Base-by-base conservation (phyloP, 2,888 invertebrate genomes). In the Lottia scabra region DNA sequence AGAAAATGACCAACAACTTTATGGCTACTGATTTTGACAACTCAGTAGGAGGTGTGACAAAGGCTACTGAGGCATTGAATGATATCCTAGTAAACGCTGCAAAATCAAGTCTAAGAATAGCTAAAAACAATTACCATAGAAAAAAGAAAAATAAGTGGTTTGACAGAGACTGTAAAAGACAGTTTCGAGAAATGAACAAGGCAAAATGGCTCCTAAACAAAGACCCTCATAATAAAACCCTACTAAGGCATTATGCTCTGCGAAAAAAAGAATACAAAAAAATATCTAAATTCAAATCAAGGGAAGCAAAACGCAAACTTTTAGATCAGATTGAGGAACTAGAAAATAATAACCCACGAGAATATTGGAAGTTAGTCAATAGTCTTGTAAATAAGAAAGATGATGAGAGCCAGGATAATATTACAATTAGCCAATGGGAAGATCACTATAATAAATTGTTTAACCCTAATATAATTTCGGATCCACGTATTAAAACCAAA, bases 361-460 rank as follows among this genome's bases (percentile, higher is more conserved):
- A n/a, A 48, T 48, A 48, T 48, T n/a, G n/a, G n/a, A 48, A 48
- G n/a, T 19, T 48, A n/a, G 48, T 48, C n/a, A 48, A 48, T 48
- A 48, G 30, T 4, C 30, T 30, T 30, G 30, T 30, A 30, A 30
- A 30, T 30, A 30, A 30, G 3, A 30, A 30, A 30, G 5, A 30
- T 30, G 30, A 30, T 30, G 30, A 30, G 30, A 5, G 5, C 5
- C 30, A 2, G 5, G 30, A 5, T 5, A 30, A 30, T 30, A 30
- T 30, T 30, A 4, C 30, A 30, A 2, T 30, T 4, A 30, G 30
- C 5, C 30, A 30, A 30, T 30, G 30, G 30, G 30, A 30, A 30
- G 30, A 30, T 30, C 30, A 30, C 5, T 30, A 30, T 30, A 30
- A 30, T 30, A 30, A 30, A 5, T 30, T 30, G 30, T 30, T 30